phyloP scores from a whole-genome alignment of 2,888 invertebrate species.

The Pyrrhia umbra region DNA sequence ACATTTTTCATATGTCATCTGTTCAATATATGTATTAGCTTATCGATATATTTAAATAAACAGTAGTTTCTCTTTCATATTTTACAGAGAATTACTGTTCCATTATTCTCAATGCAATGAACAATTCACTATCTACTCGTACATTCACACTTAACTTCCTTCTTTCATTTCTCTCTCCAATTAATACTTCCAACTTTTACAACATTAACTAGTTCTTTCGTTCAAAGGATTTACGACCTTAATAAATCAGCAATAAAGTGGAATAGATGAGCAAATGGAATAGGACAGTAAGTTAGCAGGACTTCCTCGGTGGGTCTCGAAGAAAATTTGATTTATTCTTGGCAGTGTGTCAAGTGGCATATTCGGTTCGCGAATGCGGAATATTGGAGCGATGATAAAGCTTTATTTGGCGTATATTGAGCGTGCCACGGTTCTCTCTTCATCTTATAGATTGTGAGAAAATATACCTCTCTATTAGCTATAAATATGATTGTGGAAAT shows the following conservation, averaged over 20 bases:
- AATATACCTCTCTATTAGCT: constrained; percentile 44
- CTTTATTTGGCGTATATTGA: constrained; percentile 83
- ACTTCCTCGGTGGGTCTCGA: constrained; percentile 54
- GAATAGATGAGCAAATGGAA: constrained; percentile 41
- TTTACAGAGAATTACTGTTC: constrained; percentile 8
- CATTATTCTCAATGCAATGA: constrained; percentile 21
- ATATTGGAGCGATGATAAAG: constrained; percentile 81
- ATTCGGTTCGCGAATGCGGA: constrained; percentile 79
- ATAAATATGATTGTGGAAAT: constrained; percentile 36
- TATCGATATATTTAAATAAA: not conserved
- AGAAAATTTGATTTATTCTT: constrained; percentile 85
- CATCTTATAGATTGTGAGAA: constrained; percentile 62
- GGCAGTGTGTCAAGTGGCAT: constrained; percentile 84
- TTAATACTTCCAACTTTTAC: constrained; percentile 44
- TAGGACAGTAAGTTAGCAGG: constrained; percentile 44
- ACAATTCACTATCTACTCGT: constrained; percentile 31
- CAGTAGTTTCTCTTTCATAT: not conserved
- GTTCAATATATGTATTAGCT: not conserved
- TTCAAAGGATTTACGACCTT: constrained; percentile 26
- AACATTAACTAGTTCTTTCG: constrained; percentile 11
- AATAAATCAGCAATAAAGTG: constrained; percentile 15
- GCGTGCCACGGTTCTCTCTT: constrained; percentile 68
- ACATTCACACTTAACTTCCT: constrained; percentile 34
- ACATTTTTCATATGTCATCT: not conserved
- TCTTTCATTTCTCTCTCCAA: constrained; percentile 45